Base-by-base conservation (phyloP, 2,888 invertebrate genomes). In the Synergus japonicus region DNA sequence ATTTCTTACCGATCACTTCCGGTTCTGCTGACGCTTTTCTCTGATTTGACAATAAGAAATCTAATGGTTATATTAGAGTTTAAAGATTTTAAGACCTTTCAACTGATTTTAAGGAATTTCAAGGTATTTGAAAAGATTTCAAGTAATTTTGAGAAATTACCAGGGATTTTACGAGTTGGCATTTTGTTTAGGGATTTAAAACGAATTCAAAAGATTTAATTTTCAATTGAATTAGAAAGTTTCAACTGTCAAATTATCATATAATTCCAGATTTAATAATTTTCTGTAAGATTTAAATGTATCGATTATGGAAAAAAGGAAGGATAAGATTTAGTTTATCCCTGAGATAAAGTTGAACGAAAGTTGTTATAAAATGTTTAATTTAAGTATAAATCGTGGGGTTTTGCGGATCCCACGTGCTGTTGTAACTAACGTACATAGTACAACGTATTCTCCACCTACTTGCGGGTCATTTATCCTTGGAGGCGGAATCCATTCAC, bases 401-500 rank as follows among this genome's bases (percentile, higher is more conserved):
- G 37, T 73, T 73, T 81, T 79, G 73, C 60, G 65, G 60, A 79
- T 82, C 84, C 82, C 78, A 82, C 83, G 78, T 82, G 76, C 44
- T 78, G 64, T 67, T 77, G 65, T 81, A 80, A 81, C 78, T 77
- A 84, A 79, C 64, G 82, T 73, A 73, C 22, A 29, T 29, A 29
- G 73, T 73, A 73, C 63, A 63, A 22, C 63, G 22, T 29, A 49
- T 81, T 81, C 79, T 82, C 79, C 84, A 85, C 83, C 85, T 83
- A 86, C 86, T 83, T 84, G 79, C 78, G 79, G 79, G 79, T 81
- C 83, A 80, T 83, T 85, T 86, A 86, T 87, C 87, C 86, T 87
- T 87, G 87, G 83, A 82, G 58, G 78, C 67, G 79, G 78, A 85
- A 86, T 83, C 84, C 86, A 83, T 86, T 87, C 87, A 87, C 87